These are phyloP conservation scores for Drosophila subsilvestris DNA, from an alignment of 2,888 invertebrate genomes.

Conservation along the genomic window DNA sequence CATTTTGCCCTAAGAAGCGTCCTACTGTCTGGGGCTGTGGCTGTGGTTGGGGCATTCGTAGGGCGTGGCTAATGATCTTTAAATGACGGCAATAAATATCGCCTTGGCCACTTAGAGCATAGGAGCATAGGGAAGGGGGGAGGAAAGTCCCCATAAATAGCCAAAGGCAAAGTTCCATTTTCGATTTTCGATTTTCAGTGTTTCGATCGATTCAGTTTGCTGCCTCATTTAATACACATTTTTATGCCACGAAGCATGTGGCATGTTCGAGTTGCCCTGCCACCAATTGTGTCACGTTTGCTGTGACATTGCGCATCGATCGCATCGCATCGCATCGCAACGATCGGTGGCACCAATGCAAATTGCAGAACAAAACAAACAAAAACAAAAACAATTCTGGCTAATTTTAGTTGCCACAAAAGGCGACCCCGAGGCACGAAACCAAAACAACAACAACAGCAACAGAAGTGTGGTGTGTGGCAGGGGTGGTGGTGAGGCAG, in stretches of 20 bases:
- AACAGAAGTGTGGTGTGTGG: neutral
- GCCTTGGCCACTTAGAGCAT: constrained; percentile 40
- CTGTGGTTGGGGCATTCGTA: neutral
- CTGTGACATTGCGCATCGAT: constrained; percentile 55
- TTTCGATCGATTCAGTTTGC: constrained; percentile 8
- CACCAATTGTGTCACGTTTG: constrained; percentile 54
- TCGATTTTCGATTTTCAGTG: neutral
- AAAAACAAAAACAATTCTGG: constrained; percentile 21
- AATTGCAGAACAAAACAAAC: constrained; percentile 34
- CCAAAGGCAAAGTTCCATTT: constrained; percentile 9
- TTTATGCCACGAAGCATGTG: constrained; percentile 36
- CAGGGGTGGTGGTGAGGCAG: neutral
- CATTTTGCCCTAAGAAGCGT: no score
- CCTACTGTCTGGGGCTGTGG: neutral
- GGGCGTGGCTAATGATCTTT: constrained; percentile 46
- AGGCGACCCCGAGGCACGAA: constrained; percentile 44
- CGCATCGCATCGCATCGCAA: constrained; percentile 1
- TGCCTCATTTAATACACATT: constrained; percentile 28
- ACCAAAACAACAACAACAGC: constrained; percentile 6
- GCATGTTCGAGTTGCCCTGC: constrained; percentile 6
- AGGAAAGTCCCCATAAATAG: constrained; percentile 39
- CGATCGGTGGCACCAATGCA: constrained; percentile 35
- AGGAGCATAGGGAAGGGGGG: no score
- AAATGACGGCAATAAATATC: constrained; percentile 56
- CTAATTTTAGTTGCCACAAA: constrained; percentile 65